Percentiles rank a stretch among this genome's conserved stretches.
Evolutionary conservation across 2,888 invertebrate genomes (phyloP).

Genomic region (Pardosa pseudoannulata): DNA sequence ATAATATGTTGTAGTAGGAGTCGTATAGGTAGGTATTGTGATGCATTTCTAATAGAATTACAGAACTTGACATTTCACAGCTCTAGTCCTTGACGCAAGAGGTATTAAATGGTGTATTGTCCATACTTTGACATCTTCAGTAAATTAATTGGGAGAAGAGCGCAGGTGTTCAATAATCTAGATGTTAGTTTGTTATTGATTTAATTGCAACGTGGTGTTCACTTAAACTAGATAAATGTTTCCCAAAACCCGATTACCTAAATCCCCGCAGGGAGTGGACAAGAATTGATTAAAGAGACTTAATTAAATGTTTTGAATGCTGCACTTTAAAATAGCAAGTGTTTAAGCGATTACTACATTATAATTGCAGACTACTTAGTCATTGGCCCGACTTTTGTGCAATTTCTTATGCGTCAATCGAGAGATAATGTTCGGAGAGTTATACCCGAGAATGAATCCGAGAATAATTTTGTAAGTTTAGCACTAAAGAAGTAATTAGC

Average conservation of each 20-base stretch:
- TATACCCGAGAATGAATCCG: no score
- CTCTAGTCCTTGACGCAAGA: background rate
- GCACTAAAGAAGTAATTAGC: no score
- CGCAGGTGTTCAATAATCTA: background rate
- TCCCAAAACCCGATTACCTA: background rate
- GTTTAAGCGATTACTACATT: background rate
- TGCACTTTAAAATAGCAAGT: background rate
- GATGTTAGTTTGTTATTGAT: constrained; percentile 2
- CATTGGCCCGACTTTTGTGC: no score
- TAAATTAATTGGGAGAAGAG: constrained; percentile 2
- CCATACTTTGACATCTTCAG: background rate
- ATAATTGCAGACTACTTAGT: background rate
- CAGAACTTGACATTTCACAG: no score
- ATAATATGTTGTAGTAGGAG: no score
- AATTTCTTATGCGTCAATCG: no score
- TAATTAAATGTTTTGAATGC: constrained; percentile 1
- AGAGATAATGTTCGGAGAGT: no score
- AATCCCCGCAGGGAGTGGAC: background rate
- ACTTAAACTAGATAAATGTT: constrained; percentile 6
- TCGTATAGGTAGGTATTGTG: no score
- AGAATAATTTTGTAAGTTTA: no score
- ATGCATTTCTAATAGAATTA: no score
- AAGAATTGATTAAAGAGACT: constrained; percentile 1
- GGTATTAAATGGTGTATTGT: background rate
- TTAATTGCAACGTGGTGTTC: background rate